These are phyloP conservation scores for Drepanosiphum platanoidis DNA, from an alignment of 2,888 invertebrate genomes.

Conservation along the genomic window DNA sequence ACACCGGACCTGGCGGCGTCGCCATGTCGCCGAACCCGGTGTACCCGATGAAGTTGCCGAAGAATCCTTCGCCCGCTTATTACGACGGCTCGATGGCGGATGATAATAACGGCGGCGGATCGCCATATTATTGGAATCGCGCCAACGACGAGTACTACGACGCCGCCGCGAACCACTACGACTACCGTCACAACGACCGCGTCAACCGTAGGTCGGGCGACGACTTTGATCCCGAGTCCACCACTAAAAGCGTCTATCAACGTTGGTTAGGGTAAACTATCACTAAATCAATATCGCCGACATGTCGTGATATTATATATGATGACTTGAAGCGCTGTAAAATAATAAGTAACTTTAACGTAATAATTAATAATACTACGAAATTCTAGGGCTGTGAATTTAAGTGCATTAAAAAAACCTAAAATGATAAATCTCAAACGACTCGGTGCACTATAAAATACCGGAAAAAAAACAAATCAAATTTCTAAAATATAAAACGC, in stretches of 20 bases:
- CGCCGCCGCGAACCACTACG: neutral
- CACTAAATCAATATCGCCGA: too few species aligned
- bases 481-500: too few species aligned
- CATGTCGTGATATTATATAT: too few species aligned
- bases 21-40: neutral
- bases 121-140: constrained; percentile 12
- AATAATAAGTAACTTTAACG: too few species aligned
- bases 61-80: neutral
- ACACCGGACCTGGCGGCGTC: constrained; percentile 7
- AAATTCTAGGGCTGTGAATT: too few species aligned
- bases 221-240: neutral
- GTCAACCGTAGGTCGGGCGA: neutral
- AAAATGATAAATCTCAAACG: too few species aligned
- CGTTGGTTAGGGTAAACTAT: constrained; percentile 31
- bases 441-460: too few species aligned
- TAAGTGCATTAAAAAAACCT: too few species aligned
- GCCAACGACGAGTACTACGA: constrained; percentile 13
- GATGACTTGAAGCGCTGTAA: too few species aligned
- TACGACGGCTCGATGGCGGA: neutral
- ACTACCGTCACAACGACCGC: neutral
- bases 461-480: too few species aligned
- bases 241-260: neutral
- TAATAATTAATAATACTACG: too few species aligned
- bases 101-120: neutral
- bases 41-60: too few species aligned